Evolutionary conservation across 1,140 invertebrate genomes (phyloP), one percentile per base, ranked within the genome.

Genomic region (Rhagoletis zephyria): DNA sequence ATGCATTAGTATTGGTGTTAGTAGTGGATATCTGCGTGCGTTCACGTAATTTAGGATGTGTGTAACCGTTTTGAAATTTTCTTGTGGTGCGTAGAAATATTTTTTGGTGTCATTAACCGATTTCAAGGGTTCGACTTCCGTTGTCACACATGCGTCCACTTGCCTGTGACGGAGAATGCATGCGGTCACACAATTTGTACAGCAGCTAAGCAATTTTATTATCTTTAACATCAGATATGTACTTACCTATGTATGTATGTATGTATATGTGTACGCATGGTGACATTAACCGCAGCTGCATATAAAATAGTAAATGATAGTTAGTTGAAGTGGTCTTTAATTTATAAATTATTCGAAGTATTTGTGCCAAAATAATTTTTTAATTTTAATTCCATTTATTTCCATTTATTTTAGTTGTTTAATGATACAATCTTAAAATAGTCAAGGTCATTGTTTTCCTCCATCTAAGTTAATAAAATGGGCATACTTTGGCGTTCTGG

Each of bases 51-150:
- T 81, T 81, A 56, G 74, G n/a, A 81, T 56, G 74, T 81, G 74
- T 45, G 70, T 74, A 48, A 74, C 45, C 42, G n/a, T 48, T 51
- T 63, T 48, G 2, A 30, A n/a, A 81, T 81, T 81, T 56, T 6
- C 19, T 81, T 81, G 74, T 81, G 74, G 74, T 81, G 74, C 74
- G 74, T 81, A 59, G 74, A 81, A 81, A 51, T 42, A 30, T 56
- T 56, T 30, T 81, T 51, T 42, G 48, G 74, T 81, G 74, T 59
- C 56, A 81, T 81, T 59, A 48, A 16, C 19, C 74, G 51, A 81
- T 48, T 81, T 81, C 74, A 81, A 81, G 74, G 74, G 48, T 42
- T 45, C 67, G 4, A 74, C 74, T 81, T 81, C 74, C 74, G 74
- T 4, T 67, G n/a, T 51, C 30, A 30, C n/a, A 30, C 30, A 30